A percentile compares a stretch with the other conserved stretches of the same genome.
Evolutionary conservation across 2,797 vertebrate genomes (phyloP).

Genomic region (Scyliorhinus canicula): DNA sequence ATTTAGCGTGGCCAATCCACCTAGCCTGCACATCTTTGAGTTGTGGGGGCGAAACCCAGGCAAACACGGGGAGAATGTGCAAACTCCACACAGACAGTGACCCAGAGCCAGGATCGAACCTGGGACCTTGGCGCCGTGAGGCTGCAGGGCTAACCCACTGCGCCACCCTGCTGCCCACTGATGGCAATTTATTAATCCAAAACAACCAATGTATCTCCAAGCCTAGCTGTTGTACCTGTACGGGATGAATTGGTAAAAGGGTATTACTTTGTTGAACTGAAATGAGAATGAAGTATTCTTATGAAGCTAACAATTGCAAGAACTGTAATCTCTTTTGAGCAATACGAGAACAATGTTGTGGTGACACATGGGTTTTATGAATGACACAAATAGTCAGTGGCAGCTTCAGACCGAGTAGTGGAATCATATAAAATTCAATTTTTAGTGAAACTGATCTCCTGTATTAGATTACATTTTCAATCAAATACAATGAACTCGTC

Average conservation of each 20-base stretch:
- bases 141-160: no score
- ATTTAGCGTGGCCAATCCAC: no score
- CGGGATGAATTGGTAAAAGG: not conserved
- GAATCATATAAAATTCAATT: not conserved
- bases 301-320: not conserved
- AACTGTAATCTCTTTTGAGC: not conserved
- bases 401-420: not conserved
- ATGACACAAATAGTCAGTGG: not conserved
- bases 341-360: not conserved
- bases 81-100: no score
- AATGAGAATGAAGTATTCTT: not conserved
- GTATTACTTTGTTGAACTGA: not conserved
- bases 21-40: no score
- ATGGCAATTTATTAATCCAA: not conserved
- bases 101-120: no score
- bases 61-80: no score
- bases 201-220: not conserved
- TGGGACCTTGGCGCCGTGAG: no score
- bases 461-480: not conserved
- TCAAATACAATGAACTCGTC: not conserved
- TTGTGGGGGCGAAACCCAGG: no score
- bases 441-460: not conserved
- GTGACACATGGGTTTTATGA: not conserved
- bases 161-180: no score
- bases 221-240: not conserved